Conservation (phyloP, 2,797 vertebrate genomes). For the Clarias pachynema region DNA sequence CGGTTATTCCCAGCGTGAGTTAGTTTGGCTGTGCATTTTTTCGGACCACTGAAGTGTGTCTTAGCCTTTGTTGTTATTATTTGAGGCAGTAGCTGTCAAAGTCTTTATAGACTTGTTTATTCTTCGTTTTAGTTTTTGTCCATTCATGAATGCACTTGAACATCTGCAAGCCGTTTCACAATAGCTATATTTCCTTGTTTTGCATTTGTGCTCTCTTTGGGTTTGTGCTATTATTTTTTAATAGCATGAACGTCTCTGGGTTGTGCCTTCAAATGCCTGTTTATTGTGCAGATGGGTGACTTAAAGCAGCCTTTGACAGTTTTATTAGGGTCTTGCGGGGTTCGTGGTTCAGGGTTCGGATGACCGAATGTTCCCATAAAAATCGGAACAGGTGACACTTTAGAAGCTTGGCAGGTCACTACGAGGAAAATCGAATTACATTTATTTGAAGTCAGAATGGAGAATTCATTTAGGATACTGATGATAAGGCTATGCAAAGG, state of each 20-base stretch:
- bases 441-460: background rate
- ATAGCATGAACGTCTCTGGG: background rate
- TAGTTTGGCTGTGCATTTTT: slow-evolving; percentile 15
- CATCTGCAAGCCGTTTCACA: slow-evolving; percentile 31
- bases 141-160: slow-evolving; percentile 20
- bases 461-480: background rate
- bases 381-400: background rate
- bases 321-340: background rate
- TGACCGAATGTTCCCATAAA: background rate
- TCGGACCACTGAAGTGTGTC: slow-evolving; percentile 29
- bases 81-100: slow-evolving; percentile 3
- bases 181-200: slow-evolving; percentile 35
- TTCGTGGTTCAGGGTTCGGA: background rate
- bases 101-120: slow-evolving; percentile 39
- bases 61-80: slow-evolving; percentile 22
- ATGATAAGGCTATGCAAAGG: background rate
- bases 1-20: slow-evolving; percentile 27
- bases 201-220: background rate
- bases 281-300: slow-evolving; percentile 8
- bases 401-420: background rate
- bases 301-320: slow-evolving; percentile 13
- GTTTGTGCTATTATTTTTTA: slow-evolving; percentile 16
- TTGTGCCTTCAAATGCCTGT: slow-evolving; percentile 1
- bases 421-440: background rate
- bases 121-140: slow-evolving; percentile 4